Conservation (phyloP, 2,797 vertebrate species). For the Rhincodon typus region DNA sequence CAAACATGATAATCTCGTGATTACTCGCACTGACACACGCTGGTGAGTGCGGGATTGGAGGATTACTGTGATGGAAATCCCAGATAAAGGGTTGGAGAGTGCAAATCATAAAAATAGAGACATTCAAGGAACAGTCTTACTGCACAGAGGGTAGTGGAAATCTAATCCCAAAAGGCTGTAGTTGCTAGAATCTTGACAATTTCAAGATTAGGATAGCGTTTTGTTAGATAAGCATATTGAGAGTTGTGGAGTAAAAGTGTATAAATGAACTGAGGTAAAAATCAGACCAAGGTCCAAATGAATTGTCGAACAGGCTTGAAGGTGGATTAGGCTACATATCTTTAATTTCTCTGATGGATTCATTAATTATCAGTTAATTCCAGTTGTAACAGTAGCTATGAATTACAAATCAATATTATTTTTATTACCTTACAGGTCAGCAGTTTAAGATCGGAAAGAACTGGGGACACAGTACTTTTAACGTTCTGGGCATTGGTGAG, state of each 20-base stretch:
- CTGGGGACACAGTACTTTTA: background rate
- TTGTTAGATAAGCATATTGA: background rate
- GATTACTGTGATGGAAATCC: background rate
- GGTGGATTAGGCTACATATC: background rate
- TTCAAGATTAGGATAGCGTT: background rate
- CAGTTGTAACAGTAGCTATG: background rate
- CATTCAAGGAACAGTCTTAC: background rate
- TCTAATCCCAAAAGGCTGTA: background rate
- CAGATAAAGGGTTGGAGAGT: background rate
- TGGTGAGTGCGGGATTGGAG: background rate
- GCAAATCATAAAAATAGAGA: background rate
- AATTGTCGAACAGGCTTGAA: background rate
- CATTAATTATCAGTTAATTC: background rate
- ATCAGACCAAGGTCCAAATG: background rate
- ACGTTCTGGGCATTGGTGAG: background rate
- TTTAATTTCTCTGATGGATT: background rate
- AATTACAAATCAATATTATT: background rate
- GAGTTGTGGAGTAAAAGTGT: background rate
- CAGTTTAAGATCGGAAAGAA: background rate
- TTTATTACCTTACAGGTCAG: constrained; percentile 9
- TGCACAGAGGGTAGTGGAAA: background rate
- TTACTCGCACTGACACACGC: no score
- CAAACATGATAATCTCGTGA: no score
- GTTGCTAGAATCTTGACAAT: background rate
- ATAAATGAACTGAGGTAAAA: background rate